Base-by-base conservation (phyloP, 1,140 invertebrate species). In the Lucilia cuprina region DNA sequence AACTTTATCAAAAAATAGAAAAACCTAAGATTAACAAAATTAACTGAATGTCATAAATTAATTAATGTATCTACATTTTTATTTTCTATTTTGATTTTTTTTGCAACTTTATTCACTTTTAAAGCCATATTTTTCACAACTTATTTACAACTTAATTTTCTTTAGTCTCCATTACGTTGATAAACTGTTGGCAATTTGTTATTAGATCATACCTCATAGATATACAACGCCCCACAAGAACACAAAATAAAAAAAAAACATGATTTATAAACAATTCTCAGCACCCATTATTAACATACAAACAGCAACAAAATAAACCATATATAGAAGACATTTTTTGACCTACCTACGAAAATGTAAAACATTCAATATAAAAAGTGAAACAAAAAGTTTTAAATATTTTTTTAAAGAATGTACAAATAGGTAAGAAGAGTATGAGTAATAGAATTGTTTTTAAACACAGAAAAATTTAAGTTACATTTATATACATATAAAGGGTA, bases 151-250 rank as follows among this genome's bases (percentile, higher is more conserved):
- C 65, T 21, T 21, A 21, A 70, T 41, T 78, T 49, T 41, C 47
- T 21, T 21, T 35, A 21, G 75, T 74, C 50, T 70, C 9, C n/a
- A 83, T 70, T 83, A 70, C 19, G 17, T 30, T 83, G 82, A 83
- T 83, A 83, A 65, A 83, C 30, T 83, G 50, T 83, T 34, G n/a
- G 82, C 55, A 83, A 83, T 83, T 83, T 83, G 82, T 83, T 83
- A 83, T 83, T 41, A 82, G 82, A 82, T 65, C 82, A 82, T 41
- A 35, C 5, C 17, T 78, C 41, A 35, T 78, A 21, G 7, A 70
- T 19, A 41, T 13, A 30, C 74, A 35, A 12, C 35, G n/a, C 34
- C 75, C n/a, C 14, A 41, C 35, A 78, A 30, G 3, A 30, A 30
- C 17, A 35, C 17, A 35, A 41, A 82, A 55, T 21, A 30, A 30